phyloP scores from a whole-genome alignment of 2,797 vertebrate species.

The Coranthus polyacanthus region DNA sequence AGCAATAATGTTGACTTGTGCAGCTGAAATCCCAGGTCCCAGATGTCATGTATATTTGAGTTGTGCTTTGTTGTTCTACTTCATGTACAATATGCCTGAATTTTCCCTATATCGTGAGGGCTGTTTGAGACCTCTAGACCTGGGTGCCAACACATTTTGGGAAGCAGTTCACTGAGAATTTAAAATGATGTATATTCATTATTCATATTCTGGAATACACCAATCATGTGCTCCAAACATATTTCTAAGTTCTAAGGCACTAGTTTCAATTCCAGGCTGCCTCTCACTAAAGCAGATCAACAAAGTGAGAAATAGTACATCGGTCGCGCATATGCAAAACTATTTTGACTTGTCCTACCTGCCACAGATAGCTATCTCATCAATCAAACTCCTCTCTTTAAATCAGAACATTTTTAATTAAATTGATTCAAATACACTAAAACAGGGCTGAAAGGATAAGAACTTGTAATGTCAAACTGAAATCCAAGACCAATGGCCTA shows the following conservation, averaged over 20 bases:
- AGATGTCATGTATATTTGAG: conserved; percentile 81
- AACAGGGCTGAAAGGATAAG: conserved; percentile 22
- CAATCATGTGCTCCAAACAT: conserved; percentile 75
- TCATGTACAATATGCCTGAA: conserved; percentile 74
- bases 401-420: conserved; percentile 24
- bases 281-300: conserved; percentile 28
- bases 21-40: conserved; percentile 66
- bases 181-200: conserved; percentile 82
- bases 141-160: conserved; percentile 83
- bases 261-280: conserved; percentile 60
- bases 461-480: conserved; percentile 20
- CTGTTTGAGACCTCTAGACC: conserved; percentile 82
- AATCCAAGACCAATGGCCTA: conserved; percentile 43
- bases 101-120: conserved; percentile 77
- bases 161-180: conserved; percentile 86
- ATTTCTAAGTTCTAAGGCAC: conserved; percentile 75
- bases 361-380: conserved; percentile 31
- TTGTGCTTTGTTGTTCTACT: conserved; percentile 79
- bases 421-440: conserved; percentile 31
- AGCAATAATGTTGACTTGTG: conserved; percentile 58
- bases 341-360: conserved; percentile 38
- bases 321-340: conserved; percentile 39
- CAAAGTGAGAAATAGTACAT: conserved; percentile 36
- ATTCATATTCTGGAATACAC: conserved; percentile 83
- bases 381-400: conserved; percentile 8